These are phyloP conservation scores for Timema cristinae DNA, from an alignment of 2,888 invertebrate genomes.

Conservation along the genomic window DNA sequence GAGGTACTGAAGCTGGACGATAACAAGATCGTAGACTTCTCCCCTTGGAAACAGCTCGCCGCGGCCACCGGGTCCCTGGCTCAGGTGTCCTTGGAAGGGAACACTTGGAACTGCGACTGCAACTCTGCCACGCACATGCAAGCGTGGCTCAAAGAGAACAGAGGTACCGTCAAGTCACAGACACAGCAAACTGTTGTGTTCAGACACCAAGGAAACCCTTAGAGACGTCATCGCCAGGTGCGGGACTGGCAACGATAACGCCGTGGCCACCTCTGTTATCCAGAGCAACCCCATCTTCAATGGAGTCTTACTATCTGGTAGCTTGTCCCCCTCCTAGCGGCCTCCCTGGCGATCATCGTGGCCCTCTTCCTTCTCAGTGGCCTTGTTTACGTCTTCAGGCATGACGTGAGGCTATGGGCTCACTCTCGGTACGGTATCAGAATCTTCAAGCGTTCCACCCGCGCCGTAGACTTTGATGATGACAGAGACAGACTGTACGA, in stretches of 20 bases:
- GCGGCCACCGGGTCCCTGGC: conserved; percentile 48
- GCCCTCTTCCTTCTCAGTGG: conserved; percentile 65
- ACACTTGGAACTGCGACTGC: conserved; percentile 83
- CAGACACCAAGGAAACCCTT: conserved; percentile 47
- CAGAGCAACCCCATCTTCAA: conserved; percentile 55
- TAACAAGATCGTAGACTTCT: conserved; percentile 72
- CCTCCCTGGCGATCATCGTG: conserved; percentile 64
- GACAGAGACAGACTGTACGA: conserved; percentile 62
- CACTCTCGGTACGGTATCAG: conserved; percentile 74
- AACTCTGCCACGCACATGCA: conserved; percentile 63
- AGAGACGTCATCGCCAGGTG: conserved; percentile 55
- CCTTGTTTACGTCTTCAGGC: conserved; percentile 67
- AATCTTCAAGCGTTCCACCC: conserved; percentile 47
- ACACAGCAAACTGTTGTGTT: conserved; percentile 65
- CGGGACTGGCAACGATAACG: conserved; percentile 58
- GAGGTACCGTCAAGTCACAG: conserved; percentile 47
- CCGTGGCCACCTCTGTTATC: conserved; percentile 48
- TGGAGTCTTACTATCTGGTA: conserved; percentile 61
- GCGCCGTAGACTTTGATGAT: conserved; percentile 38
- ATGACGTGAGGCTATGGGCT: conserved; percentile 74
- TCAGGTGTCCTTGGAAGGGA: conserved; percentile 68
- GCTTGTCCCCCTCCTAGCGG: conserved; percentile 70
- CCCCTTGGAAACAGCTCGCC: conserved; percentile 55
- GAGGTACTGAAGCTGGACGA: conserved; percentile 71
- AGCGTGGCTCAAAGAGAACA: conserved; percentile 65